phyloP scores from a whole-genome alignment of 1,140 invertebrate species.

The Chironomus striatipennis region DNA sequence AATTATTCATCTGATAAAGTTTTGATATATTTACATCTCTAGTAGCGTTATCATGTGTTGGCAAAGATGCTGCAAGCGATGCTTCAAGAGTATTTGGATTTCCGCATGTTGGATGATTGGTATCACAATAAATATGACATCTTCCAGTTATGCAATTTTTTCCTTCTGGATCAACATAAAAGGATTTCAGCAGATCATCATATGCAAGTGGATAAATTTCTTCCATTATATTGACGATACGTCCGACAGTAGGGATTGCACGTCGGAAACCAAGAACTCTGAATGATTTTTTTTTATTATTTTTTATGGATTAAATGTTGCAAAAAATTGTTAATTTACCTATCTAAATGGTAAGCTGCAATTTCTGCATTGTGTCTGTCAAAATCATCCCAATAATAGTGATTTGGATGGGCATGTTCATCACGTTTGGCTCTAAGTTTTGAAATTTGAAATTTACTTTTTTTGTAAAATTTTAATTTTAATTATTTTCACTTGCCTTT shows the following conservation, averaged over 20 bases:
- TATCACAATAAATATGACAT: neutral
- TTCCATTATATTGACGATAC: neutral
- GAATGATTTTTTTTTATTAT: too few relatives aligned
- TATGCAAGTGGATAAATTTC: neutral
- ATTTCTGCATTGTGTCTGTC: constrained; percentile 48
- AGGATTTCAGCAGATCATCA: neutral
- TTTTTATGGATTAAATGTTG: neutral
- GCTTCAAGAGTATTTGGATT: neutral
- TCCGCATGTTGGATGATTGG: neutral
- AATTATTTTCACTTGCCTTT: too few relatives aligned
- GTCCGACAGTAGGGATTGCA: neutral
- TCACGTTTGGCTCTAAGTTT: constrained; percentile 50
- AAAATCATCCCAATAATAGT: constrained; percentile 4
- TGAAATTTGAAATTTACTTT: too few relatives aligned
- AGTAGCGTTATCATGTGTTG: neutral
- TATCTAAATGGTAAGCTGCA: constrained; percentile 76
- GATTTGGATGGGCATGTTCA: neutral
- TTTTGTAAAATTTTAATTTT: too few relatives aligned
- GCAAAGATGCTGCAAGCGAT: neutral
- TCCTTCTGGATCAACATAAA: neutral
- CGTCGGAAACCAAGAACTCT: constrained; percentile 21
- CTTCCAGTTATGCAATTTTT: neutral
- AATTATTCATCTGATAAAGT: too few relatives aligned
- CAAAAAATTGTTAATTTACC: constrained; percentile 44
- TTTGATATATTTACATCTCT: neutral